Percentiles rank a stretch among this genome's conserved stretches.
Conservation (phyloP, 2,113 vertebrate genomes). For the Boulengeromyrus knoepffleri region DNA sequence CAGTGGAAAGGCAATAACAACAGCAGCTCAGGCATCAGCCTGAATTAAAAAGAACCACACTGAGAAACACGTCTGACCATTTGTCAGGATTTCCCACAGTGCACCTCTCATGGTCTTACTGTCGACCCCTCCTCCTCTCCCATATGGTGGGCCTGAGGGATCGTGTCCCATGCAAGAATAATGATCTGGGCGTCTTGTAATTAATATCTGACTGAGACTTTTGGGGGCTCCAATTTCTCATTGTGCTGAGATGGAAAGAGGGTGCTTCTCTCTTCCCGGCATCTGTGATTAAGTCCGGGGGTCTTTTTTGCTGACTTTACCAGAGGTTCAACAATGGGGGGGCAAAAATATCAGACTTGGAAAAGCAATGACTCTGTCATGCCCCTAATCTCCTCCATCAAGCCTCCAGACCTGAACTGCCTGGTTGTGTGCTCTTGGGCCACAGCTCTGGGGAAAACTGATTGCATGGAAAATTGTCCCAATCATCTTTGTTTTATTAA, state of each 20-base stretch:
- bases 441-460: constrained; percentile 41
- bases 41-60: background rate
- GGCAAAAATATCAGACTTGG: constrained; percentile 42
- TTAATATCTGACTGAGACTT: constrained; percentile 12
- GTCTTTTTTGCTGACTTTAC: constrained; percentile 37
- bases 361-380: constrained; percentile 38
- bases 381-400: constrained; percentile 53
- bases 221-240: background rate
- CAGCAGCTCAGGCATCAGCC: background rate
- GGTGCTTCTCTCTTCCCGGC: background rate
- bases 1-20: background rate
- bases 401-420: constrained; percentile 8
- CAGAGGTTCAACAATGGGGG: constrained; percentile 26
- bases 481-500: constrained; percentile 52
- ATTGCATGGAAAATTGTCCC: constrained; percentile 48
- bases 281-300: constrained; percentile 27
- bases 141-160: background rate
- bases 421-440: constrained; percentile 31
- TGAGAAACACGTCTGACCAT: background rate
- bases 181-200: background rate
- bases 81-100: constrained; percentile 16
- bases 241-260: background rate
- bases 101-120: constrained; percentile 7
- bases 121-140: background rate
- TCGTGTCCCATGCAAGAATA: background rate